Evolutionary conservation across 2,888 invertebrate genomes (phyloP).

Genomic region (Bembecia ichneumoniformis): DNA sequence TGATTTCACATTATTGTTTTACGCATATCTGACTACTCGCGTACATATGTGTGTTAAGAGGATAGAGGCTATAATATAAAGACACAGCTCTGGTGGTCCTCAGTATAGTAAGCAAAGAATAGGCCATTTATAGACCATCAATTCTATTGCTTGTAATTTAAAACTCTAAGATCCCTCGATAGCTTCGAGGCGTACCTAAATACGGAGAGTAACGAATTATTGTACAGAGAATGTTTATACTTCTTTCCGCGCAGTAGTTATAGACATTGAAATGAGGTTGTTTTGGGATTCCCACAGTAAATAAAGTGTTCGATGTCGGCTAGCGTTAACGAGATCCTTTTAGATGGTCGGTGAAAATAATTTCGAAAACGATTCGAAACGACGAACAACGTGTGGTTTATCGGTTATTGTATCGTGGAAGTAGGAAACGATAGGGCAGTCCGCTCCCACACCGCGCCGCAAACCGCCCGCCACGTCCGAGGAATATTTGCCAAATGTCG

Average conservation of each 20-base stretch:
- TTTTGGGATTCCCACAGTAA: background rate
- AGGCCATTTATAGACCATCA: slow-evolving; percentile 40
- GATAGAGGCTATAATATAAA: background rate
- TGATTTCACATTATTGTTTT: background rate
- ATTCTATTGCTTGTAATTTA: slow-evolving; percentile 46
- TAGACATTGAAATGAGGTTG: background rate
- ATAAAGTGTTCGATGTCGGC: background rate
- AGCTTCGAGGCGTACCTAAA: slow-evolving; percentile 12
- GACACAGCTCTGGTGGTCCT: slow-evolving; percentile 36
- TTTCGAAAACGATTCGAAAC: slow-evolving; percentile 6
- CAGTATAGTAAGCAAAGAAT: slow-evolving; percentile 28
- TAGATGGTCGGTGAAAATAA: background rate
- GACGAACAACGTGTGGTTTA: slow-evolving; percentile 36
- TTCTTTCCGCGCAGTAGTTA: slow-evolving; percentile 2
- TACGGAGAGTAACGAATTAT: slow-evolving; percentile 23
- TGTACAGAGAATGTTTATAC: background rate
- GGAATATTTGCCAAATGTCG: slow-evolving; percentile 70
- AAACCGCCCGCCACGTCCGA: slow-evolving; percentile 39
- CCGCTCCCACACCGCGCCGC: slow-evolving; percentile 59
- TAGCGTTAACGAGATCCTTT: background rate
- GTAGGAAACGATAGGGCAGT: slow-evolving; percentile 64
- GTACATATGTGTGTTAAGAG: background rate
- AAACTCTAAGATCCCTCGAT: slow-evolving; percentile 30
- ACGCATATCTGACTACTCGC: background rate
- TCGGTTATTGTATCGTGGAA: slow-evolving; percentile 58